phyloP scores from a whole-genome alignment of 2,113 vertebrate genomes.

The Mastomys natalensis region DNA sequence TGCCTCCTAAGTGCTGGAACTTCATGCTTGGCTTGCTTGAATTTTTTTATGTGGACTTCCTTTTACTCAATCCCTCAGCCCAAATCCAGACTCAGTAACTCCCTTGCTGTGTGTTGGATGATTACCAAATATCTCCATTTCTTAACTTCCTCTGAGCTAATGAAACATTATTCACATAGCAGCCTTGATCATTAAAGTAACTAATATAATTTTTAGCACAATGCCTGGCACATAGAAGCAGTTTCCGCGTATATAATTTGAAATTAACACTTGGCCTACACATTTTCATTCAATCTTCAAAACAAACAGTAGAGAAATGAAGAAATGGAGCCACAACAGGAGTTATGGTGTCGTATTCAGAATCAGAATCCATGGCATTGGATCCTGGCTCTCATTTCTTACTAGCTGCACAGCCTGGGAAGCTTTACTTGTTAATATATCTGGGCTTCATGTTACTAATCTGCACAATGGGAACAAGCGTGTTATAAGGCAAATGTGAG shows the following conservation, averaged over 20 bases:
- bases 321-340: not conserved
- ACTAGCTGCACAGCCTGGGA: not conserved
- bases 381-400: not conserved
- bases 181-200: conserved; percentile 7
- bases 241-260: not conserved
- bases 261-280: not conserved
- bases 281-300: conserved; percentile 24
- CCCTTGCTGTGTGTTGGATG: not conserved
- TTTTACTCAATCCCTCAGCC: not conserved
- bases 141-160: not conserved
- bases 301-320: not conserved
- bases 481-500: not conserved
- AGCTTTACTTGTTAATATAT: not conserved
- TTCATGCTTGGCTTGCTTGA: not conserved
- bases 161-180: not conserved
- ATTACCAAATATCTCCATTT: not conserved
- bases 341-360: not conserved
- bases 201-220: not conserved
- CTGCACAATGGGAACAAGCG: not conserved
- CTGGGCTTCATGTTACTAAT: not conserved
- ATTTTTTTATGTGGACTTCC: not conserved
- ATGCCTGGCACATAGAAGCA: not conserved
- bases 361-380: not conserved
- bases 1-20: not conserved
- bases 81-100: not conserved